Base-by-base conservation (phyloP, 2,888 invertebrate species). In the Antheraea assamensis region DNA sequence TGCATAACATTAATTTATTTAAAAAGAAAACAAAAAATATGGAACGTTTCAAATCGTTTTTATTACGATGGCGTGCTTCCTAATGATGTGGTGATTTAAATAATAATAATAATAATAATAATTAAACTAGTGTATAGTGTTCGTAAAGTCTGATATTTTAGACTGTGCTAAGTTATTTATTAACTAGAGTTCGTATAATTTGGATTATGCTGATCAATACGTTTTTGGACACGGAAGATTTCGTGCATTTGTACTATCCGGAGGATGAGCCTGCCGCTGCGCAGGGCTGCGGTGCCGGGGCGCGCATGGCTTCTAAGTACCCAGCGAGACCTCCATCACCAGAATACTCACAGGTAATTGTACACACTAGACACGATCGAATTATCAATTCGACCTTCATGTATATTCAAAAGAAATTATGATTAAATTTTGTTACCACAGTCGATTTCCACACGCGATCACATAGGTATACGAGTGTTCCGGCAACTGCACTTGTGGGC, bases 221-320 rank as follows among this genome's bases (percentile, higher is more conserved):
- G 74, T 93, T 86, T 83, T 89, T 94, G 90, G 94, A 94, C 92
- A 94, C 94, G 91, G 94, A 94, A 87, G 94, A 94, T 89, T 94
- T 94, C 92, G 94, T 94, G 90, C 94, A 94, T 77, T 86, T 94
- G 73, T 94, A 94, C 85, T 94, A 94, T 78, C 89, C 93, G 74
- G 94, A 94, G 87, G 94, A 94, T 92, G 94, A 94, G 85, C 86
- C 90, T 70, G 86, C 88, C 73, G 85, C 89, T 68, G 83, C 89
- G 74, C 94, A 94, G 81, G 93, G 93, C 71, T 94, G 94, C 80
- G 93, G 92, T 58, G 94, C 92, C 42, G 93, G 93, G 75, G 94
- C 94, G 71, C 90, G 94, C 73, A 89, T 93, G 91, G 93, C 93
- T 74, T 89, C 92, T 81, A 94, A 93, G 85, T 93, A 92, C 82